A percentile compares a stretch with the other conserved stretches of the same genome.
Conservation (phyloP, 2,888 invertebrate species). For the Colostygia pectinataria region DNA sequence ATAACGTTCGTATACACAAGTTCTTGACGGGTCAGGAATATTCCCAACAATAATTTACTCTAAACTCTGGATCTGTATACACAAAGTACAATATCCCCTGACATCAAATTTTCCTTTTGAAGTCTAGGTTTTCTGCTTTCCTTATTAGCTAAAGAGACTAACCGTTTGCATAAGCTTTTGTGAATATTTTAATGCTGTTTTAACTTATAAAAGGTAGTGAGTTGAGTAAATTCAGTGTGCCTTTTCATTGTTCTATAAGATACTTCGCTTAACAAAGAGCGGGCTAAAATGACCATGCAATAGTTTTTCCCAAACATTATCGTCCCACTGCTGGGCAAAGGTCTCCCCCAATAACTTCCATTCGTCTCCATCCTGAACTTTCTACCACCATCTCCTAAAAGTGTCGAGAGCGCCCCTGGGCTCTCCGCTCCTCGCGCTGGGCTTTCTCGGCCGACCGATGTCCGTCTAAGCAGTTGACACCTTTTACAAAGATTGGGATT, state of each 20-base stretch:
- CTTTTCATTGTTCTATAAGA: conserved; percentile 2
- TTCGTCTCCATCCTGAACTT: too few relatives aligned
- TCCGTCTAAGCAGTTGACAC: too few relatives aligned
- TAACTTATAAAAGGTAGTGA: conserved; percentile 9
- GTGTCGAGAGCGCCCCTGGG: too few relatives aligned
- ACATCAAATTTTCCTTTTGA: conserved; percentile 26
- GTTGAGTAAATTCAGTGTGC: neutral
- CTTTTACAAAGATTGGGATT: too few relatives aligned
- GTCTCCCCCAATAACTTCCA: too few relatives aligned
- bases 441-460: too few relatives aligned
- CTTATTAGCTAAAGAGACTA: conserved; percentile 41
- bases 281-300: too few relatives aligned
- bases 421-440: too few relatives aligned
- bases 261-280: too few relatives aligned
- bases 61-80: conserved; percentile 6
- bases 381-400: too few relatives aligned
- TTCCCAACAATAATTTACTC: conserved; percentile 28
- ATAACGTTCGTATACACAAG: conserved; percentile 26
- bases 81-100: conserved; percentile 29
- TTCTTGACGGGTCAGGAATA: conserved; percentile 23
- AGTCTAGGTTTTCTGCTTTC: conserved; percentile 41
- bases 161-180: conserved; percentile 36
- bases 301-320: too few relatives aligned
- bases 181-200: conserved; percentile 24
- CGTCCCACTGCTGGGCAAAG: too few relatives aligned